Conservation (phyloP, 2,113 vertebrate species). For the Acanthisitta chloris region DNA sequence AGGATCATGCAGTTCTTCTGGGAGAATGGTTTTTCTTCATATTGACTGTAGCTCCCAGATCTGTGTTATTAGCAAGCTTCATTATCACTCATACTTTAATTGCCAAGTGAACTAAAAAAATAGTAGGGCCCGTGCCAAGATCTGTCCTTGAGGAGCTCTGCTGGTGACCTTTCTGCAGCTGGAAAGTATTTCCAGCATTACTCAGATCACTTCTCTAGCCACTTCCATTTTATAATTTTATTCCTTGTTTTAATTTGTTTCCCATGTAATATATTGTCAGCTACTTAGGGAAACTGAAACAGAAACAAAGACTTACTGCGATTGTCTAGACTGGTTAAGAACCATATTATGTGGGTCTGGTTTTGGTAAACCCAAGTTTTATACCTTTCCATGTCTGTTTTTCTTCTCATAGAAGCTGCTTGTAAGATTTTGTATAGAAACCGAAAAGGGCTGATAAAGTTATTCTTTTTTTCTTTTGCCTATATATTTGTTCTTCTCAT, state of each 20-base stretch:
- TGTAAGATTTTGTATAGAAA: neutral
- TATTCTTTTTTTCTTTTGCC: neutral
- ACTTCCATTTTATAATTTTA: slow-evolving; percentile 13
- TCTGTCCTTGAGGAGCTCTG: neutral
- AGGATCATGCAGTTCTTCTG: neutral
- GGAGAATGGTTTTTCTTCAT: accelerated
- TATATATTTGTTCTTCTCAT: neutral
- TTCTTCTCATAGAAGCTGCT: neutral
- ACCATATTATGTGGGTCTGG: neutral
- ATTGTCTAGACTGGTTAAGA: neutral
- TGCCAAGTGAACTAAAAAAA: neutral
- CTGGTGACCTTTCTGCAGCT: slow-evolving; percentile 16
- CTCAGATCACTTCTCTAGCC: neutral
- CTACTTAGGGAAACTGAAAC: neutral
- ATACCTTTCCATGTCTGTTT: neutral
- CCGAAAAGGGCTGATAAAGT: neutral
- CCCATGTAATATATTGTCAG: neutral
- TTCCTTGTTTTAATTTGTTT: neutral
- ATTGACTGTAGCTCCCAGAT: neutral
- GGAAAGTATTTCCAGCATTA: slow-evolving; percentile 8
- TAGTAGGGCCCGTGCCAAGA: neutral
- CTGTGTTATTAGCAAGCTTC: neutral
- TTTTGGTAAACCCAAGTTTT: neutral
- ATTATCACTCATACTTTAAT: slow-evolving; percentile 27
- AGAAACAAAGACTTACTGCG: neutral